phyloP scores from a whole-genome alignment of 2,797 vertebrate species.

The Falco naumanni region DNA sequence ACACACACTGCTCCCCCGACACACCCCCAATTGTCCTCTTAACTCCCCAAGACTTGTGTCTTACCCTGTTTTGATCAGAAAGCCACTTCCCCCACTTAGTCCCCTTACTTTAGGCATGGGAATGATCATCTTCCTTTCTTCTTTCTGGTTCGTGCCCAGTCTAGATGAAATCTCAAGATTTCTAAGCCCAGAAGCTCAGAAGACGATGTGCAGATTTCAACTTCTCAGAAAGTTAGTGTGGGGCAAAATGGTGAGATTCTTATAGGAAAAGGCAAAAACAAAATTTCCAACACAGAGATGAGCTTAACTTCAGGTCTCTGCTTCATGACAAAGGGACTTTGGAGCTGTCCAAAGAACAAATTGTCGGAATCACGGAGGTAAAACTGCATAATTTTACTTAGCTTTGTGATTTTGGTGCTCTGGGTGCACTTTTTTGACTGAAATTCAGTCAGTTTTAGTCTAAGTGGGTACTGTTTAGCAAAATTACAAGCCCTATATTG shows the following conservation, averaged over 20 bases:
- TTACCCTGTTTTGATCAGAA: not conserved
- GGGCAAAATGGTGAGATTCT: not conserved
- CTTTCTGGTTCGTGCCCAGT: not conserved
- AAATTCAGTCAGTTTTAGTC: not conserved
- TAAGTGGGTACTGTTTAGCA: not conserved
- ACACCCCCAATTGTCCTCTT: not conserved
- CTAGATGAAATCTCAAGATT: not conserved
- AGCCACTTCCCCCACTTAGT: not conserved
- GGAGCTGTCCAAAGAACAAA: not conserved
- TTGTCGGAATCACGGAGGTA: not conserved
- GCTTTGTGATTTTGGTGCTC: not conserved
- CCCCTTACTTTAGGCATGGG: not conserved
- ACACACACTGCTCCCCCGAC: too few relatives aligned
- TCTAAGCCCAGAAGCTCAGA: not conserved
- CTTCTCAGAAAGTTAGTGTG: not conserved
- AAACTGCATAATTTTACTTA: not conserved
- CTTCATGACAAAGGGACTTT: not conserved
- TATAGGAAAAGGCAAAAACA: not conserved
- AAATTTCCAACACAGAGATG: not conserved
- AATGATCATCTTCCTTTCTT: not conserved
- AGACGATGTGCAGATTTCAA: not conserved
- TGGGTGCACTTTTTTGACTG: not conserved
- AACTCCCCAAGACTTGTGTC: not conserved
- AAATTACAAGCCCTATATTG: not conserved
- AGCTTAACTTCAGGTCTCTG: not conserved